phyloP scores from a whole-genome alignment of 1,140 invertebrate species.

The Scaptomyza pallida region DNA sequence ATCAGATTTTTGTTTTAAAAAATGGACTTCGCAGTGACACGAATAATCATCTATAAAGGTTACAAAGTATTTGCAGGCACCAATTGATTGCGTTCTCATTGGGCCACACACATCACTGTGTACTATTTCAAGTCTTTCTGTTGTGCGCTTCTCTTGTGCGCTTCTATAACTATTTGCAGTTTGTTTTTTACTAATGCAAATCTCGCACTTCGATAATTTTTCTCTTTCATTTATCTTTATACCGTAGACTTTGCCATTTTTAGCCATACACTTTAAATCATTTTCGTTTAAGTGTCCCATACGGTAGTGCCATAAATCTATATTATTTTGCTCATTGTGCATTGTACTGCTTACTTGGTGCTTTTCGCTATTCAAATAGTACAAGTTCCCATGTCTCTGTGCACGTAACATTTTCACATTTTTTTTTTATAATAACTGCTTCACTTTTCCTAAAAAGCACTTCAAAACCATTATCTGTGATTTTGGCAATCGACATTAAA shows the following conservation, averaged over 20 bases:
- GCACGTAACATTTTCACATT: constrained; percentile 9
- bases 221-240: not conserved
- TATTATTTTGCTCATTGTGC: not conserved
- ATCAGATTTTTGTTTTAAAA: constrained; percentile 6
- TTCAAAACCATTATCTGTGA: constrained; percentile 19
- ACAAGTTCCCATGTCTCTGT: constrained; percentile 7
- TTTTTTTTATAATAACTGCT: constrained; percentile 16
- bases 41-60: constrained; percentile 3
- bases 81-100: not conserved
- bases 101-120: not conserved
- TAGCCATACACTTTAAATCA: constrained; percentile 1
- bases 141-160: not conserved
- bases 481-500: constrained; percentile 5
- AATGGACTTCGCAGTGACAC: constrained; percentile 2
- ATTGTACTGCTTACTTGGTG: constrained; percentile 1
- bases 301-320: constrained; percentile 6
- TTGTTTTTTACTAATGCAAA: constrained; percentile 2
- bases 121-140: not conserved
- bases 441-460: constrained; percentile 18
- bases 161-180: not conserved
- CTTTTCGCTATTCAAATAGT: not conserved
- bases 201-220: not conserved
- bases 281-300: constrained; percentile 3
- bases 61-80: not conserved
- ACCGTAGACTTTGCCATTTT: not conserved